Evolutionary conservation across 2,888 invertebrate genomes (phyloP), one percentile per base, ranked within the genome.

Genomic region (Dryomyza anilis): DNA sequence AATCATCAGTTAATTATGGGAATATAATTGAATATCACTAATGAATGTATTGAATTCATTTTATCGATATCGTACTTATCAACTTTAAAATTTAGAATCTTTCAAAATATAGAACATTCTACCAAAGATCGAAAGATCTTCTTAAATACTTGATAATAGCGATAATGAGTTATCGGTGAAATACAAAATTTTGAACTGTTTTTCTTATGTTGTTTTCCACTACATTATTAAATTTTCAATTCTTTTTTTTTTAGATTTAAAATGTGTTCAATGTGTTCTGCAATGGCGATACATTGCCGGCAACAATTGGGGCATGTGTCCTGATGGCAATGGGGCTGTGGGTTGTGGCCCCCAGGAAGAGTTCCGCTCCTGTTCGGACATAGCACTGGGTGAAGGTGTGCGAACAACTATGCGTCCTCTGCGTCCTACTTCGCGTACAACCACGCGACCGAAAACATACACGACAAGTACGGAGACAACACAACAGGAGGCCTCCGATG

Each of bases 331-430:
- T 53, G 92, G 91, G 33, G 90, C 90, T 0, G 90, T 95, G 1
- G 95, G 95, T 0, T 95, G 95, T 76, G 95, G 95, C 0, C 91
- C 91, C 0, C 95, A 95, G 78, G 95, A 95, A 79, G 93, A 94
- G 76, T 95, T 95, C 76, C 86, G 94, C 21, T 91, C 92, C 0
- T 94, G 94, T 72, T 90, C 94, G 0, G 94, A 95, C 75, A 89
- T 94, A 50, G 86, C 89, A 16, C 89, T 95, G 43, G 89, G 88
- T 2, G 78, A 78, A 82, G 85, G 73, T 79, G 82, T 70, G 79
- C 86, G 59, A 81, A 68, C 85, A 5, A 85, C 76, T 56, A 73
- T 75, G 80, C 85, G 76, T 81, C 86, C 77, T 76, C 81, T 73
- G 57, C 73, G 76, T 16, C 81, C 80, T 2, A 72, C 78, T 66